Evolutionary conservation across 2,797 vertebrate genomes (phyloP).

Genomic region (Eulemur rubriventer): DNA sequence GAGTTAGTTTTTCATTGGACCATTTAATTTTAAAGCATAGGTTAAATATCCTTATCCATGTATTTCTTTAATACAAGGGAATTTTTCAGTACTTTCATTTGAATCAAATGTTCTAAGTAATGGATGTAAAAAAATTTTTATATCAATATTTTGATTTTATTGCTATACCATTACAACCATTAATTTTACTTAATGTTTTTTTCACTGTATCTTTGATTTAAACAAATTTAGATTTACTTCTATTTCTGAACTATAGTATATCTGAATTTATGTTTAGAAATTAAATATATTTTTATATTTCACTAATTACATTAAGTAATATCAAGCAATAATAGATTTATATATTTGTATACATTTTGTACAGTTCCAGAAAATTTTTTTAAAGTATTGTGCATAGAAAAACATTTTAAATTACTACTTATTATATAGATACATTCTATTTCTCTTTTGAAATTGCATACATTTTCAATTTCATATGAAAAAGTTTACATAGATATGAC

Average conservation of each 20-base stretch:
- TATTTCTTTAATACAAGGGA: constrained; percentile 17
- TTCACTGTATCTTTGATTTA: constrained; percentile 36
- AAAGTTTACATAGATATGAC: background rate
- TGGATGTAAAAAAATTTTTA: background rate
- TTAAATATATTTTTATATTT: constrained; percentile 33
- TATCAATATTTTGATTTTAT: constrained; percentile 21
- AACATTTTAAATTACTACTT: constrained; percentile 19
- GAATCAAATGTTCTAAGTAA: constrained; percentile 41
- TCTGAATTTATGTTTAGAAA: constrained; percentile 35
- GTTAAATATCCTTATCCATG: constrained; percentile 10
- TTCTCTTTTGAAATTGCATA: background rate
- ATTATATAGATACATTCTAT: background rate
- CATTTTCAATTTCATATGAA: constrained; percentile 36
- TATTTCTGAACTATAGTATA: constrained; percentile 18
- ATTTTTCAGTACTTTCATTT: constrained; percentile 36
- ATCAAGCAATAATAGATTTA: constrained; percentile 4
- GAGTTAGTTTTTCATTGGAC: constrained; percentile 7
- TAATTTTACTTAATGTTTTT: background rate
- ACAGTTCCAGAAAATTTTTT: constrained; percentile 4
- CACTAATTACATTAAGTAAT: constrained; percentile 20
- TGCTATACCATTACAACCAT: background rate
- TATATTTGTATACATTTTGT: background rate
- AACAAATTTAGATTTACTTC: constrained; percentile 12
- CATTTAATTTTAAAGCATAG: constrained; percentile 28
- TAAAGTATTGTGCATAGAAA: background rate